Base-by-base conservation (phyloP, 1,140 invertebrate species). In the Brachionus koreanus region DNA sequence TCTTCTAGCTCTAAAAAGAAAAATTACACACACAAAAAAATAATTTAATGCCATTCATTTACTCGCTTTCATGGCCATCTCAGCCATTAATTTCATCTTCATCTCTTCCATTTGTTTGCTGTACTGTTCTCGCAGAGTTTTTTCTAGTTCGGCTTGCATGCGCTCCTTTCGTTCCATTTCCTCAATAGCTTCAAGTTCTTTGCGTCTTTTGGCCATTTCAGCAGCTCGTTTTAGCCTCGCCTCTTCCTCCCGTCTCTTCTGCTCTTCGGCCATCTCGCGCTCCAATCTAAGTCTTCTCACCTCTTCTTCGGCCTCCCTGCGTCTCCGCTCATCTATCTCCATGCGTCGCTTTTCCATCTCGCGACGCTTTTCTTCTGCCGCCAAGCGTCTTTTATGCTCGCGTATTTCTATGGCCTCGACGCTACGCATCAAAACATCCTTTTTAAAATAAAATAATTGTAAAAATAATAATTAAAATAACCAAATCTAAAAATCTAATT, bases 111-210 rank as follows among this genome's bases (percentile, higher is more conserved):
- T 76, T 42, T 52, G 39, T 16, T 46, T 37, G 19, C 23, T 63
- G 42, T 61, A 57, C 19, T 76, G 16, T 33, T 82, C 81, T 57
- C 25, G 35, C 6, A 63, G 3, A 0, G 39, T 57, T 33, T 43
- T 35, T 39, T 72, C 81, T 3, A 57, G 29, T 42, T 82, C 81
- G 7, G 10, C 67, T 39, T 76, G 63, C 16, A 57, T 5, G 5
- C 35, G 33, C 35, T 33, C 67, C 25, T 42, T 25, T 37, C 81
- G 19, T 35, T 82, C 63, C 16, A 9, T 23, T 16, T 57, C 65
- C n/a, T 82, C 81, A 2, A 39, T n/a, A 13, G 33, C 81, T 12
- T 82, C 81, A 0, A 39, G 16, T 76, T 82, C 81, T 82, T 82
- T 82, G 16, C 81, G 65, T 13, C 25, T 25, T 33, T 76, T 82